Evolutionary conservation across 35 echinoderm and acorn worm genomes (phyloP), one percentile per base, ranked within the genome.

Genomic region (Amphiura filiformis): DNA sequence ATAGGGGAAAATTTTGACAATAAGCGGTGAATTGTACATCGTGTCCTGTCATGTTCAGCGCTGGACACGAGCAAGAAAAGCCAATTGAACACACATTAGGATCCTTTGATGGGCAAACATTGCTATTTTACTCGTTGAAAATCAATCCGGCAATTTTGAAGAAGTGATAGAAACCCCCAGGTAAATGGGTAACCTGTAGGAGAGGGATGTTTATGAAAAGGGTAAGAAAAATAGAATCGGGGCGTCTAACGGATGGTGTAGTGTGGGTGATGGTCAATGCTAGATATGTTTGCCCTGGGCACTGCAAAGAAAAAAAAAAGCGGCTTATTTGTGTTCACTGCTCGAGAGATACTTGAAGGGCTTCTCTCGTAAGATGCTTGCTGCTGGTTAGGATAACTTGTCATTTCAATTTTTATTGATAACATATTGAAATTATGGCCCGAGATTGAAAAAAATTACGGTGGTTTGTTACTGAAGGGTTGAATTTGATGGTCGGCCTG

Each of bases 101-200:
- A 30, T 70, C 26, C 28, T 70, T 70, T 70, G 7, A 30, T 70
- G 61, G 61, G 17, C 61, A 70, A 70, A 70, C 61, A 70, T 70
- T 70, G 61, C 61, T 70, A 70, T 70, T 70, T n/a, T 70, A 70
- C 61, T n/a, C 61, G 26, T 30, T 70, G 61, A 70, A 70, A 70
- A 70, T 70, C 61, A 70, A 70, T 70, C 61, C 2, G 15, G 11
- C 44, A 52, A 70, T 15, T 70, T 70, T 70, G 61, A 70, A 70
- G 61, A 23, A 70, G 61, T 70, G 61, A 70, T n/a, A 70, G 11
- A 70, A 70, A 70, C 61, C 61, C 61, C 28, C 26, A 23, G 61
- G 61, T 70, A 70, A 70, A 70, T 11, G 20, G 61, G 1, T 70
- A 70, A 70, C 61, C 61, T 70, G 61, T 30, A 70, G 41, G 28